Conservation (phyloP, 2,113 vertebrate species). For the Gobio gobio region DNA sequence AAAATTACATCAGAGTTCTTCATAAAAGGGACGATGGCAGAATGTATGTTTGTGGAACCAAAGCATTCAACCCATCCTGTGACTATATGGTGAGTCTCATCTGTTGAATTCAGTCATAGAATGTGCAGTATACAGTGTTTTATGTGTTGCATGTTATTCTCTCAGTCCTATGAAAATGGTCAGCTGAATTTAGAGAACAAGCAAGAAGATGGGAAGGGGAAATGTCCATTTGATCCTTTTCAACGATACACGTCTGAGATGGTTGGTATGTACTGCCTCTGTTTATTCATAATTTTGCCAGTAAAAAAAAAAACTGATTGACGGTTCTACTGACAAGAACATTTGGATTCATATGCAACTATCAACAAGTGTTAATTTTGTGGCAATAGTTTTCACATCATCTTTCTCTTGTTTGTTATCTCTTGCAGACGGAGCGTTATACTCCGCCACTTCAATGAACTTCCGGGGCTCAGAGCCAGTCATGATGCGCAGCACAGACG, state of each 20-base stretch:
- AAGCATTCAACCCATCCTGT: constrained; percentile 79
- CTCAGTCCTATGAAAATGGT: constrained; percentile 67
- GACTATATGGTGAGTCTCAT: constrained; percentile 74
- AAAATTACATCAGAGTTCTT: constrained; percentile 79
- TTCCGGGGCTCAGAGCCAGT: constrained; percentile 80
- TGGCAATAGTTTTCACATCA: not conserved
- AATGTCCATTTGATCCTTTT: constrained; percentile 79
- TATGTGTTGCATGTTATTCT: not conserved
- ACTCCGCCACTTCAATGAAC: constrained; percentile 82
- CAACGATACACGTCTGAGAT: constrained; percentile 73
- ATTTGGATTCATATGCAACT: too few species aligned
- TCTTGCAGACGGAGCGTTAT: constrained; percentile 74
- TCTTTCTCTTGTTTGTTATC: not conserved
- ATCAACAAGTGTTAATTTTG: not conserved
- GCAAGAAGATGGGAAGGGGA: constrained; percentile 76
- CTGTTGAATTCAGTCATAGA: not conserved
- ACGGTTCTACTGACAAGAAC: too few species aligned
- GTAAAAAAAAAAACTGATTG: too few species aligned
- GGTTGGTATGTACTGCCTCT: constrained; percentile 71
- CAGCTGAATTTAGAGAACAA: constrained; percentile 67
- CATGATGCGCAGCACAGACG: constrained; percentile 70
- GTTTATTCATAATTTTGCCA: not conserved
- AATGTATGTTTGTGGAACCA: constrained; percentile 80
- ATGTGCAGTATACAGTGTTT: not conserved
- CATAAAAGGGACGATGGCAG: constrained; percentile 68